Conservation (phyloP, 2,113 vertebrate species). For the Varanus komodoensis region DNA sequence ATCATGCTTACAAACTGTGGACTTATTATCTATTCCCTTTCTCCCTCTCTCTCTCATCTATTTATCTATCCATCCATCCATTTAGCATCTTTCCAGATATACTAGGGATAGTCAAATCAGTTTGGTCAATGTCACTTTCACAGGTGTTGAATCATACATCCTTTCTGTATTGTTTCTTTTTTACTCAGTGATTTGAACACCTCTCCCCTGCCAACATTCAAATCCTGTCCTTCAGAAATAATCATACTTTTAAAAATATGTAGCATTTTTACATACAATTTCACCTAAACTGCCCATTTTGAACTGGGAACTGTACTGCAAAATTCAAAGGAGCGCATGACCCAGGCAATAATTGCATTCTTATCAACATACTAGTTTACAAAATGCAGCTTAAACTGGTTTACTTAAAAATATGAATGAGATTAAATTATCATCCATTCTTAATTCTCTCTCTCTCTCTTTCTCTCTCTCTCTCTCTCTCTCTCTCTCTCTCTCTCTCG, state of each 20-base stretch:
- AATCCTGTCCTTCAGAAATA: no score
- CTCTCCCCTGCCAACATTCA: no score
- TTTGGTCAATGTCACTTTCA: no score
- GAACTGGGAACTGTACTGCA: neutral
- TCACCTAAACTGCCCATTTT: neutral
- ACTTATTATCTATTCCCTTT: neutral
- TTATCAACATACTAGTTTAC: neutral
- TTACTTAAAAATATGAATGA: neutral
- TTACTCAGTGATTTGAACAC: no score
- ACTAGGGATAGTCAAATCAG: neutral
- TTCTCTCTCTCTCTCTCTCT: neutral
- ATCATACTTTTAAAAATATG: no score
- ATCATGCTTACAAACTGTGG: slow-evolving; percentile 37
- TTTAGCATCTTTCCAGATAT: neutral
- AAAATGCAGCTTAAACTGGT: neutral
- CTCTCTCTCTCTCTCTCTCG: neutral
- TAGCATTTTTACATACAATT: no score
- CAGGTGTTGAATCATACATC: no score
- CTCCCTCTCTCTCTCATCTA: no score
- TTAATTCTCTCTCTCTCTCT: neutral
- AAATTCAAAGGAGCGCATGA: neutral
- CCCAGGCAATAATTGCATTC: neutral
- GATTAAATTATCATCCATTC: neutral
- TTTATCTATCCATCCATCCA: neutral
- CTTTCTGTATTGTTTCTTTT: no score